Percentiles rank a stretch among this genome's conserved stretches.
These are phyloP conservation scores for Ophonus ardosiacus DNA, from an alignment of 2,888 invertebrate genomes.

Conservation along the genomic window DNA sequence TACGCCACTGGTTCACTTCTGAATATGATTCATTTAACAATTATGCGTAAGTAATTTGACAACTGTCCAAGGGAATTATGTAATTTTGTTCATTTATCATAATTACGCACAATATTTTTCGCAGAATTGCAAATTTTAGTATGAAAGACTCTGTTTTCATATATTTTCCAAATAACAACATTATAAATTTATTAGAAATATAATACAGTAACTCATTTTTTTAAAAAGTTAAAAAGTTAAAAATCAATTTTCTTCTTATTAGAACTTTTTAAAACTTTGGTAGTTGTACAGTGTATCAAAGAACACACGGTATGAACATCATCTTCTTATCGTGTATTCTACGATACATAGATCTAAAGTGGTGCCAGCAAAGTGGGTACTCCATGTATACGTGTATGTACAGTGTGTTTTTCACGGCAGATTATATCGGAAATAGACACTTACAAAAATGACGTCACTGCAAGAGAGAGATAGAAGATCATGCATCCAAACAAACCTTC, in stretches of 20 bases:
- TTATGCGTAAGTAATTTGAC: conserved; percentile 38
- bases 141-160: not conserved
- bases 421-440: not conserved
- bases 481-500: too few species aligned
- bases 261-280: too few species aligned
- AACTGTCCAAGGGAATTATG: conserved; percentile 17
- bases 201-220: too few species aligned
- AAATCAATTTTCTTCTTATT: too few species aligned
- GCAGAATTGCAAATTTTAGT: not conserved
- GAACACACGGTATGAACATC: too few species aligned
- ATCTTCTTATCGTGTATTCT: too few species aligned
- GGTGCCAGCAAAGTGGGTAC: not conserved
- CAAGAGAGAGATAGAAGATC: too few species aligned
- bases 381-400: not conserved
- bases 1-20: not conserved
- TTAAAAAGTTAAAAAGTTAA: too few species aligned
- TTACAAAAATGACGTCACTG: too few species aligned
- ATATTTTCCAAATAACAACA: not conserved
- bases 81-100: conserved; percentile 32
- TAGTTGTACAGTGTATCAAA: too few species aligned
- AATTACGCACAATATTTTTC: conserved; percentile 21
- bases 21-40: conserved; percentile 28
- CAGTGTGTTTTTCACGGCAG: not conserved
- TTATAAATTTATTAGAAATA: too few species aligned
- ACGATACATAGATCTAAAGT: too few species aligned